Conservation (phyloP, 2,113 vertebrate species). For the Falco punctatus region DNA sequence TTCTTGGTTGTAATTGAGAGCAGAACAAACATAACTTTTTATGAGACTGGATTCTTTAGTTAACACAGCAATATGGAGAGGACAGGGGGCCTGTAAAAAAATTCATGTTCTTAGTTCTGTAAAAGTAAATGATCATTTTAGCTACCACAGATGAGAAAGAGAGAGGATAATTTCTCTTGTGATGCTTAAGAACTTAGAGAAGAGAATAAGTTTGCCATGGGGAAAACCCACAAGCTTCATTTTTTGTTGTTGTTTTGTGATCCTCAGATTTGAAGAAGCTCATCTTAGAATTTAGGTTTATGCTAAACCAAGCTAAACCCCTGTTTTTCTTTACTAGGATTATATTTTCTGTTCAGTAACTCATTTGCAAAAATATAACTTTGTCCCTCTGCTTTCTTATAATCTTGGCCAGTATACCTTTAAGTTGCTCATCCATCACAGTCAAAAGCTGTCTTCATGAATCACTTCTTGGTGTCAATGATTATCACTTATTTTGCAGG, state of each 20-base stretch:
- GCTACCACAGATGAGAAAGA: not conserved
- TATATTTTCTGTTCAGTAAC: not conserved
- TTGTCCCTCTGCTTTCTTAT: not conserved
- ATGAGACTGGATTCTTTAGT: not conserved
- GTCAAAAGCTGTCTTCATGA: not conserved
- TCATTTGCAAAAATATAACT: not conserved
- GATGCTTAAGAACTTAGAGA: not conserved
- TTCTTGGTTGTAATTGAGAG: not conserved
- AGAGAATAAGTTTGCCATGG: fast-evolving
- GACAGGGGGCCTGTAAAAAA: not conserved
- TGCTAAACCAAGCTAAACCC: not conserved
- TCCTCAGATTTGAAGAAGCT: not conserved
- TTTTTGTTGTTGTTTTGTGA: not conserved
- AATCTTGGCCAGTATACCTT: not conserved
- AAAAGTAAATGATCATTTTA: not conserved
- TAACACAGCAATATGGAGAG: not conserved
- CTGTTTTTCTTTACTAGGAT: not conserved
- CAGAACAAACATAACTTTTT: not conserved
- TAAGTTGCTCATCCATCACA: not conserved
- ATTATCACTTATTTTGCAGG: not conserved
- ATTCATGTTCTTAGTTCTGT: not conserved
- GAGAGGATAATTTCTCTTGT: not conserved
- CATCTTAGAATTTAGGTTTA: not conserved
- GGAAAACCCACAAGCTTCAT: not conserved
- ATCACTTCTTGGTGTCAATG: not conserved